These are phyloP conservation scores for Drosophila bunnanda DNA, from an alignment of 2,888 invertebrate genomes.

Conservation along the genomic window DNA sequence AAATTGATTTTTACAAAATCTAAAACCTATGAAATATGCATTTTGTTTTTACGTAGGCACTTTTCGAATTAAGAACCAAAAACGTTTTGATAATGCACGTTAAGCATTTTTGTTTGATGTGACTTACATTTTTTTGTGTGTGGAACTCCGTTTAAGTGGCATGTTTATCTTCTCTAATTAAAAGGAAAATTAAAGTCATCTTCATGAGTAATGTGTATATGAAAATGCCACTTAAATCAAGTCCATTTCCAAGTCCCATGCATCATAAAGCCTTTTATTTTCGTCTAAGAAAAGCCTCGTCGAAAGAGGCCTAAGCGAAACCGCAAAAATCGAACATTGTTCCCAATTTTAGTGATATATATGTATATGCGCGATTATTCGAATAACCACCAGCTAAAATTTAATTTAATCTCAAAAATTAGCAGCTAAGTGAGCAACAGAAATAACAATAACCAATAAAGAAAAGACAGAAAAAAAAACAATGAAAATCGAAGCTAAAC, in stretches of 20 bases:
- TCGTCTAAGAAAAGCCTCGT: conserved; percentile 15
- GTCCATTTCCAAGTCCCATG: conserved; percentile 15
- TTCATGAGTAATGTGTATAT: neutral
- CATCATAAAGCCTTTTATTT: conserved; percentile 17
- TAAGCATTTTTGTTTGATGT: conserved; percentile 39
- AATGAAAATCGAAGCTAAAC: conserved; percentile 28
- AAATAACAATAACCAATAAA: conserved; percentile 16
- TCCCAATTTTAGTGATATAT: conserved; percentile 83
- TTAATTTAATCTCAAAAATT: conserved; percentile 42
- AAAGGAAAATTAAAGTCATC: neutral
- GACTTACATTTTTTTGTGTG: conserved; percentile 15
- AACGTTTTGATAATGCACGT: conserved; percentile 32
- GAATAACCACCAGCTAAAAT: conserved; percentile 24
- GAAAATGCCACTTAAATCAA: conserved; percentile 29
- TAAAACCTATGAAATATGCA: conserved; percentile 25
- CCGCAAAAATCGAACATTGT: conserved; percentile 75
- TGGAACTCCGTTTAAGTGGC: conserved; percentile 36
- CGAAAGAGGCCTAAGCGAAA: conserved; percentile 38
- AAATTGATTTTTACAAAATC: conserved; percentile 18
- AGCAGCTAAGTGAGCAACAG: conserved; percentile 49
- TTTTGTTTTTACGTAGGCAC: conserved; percentile 46
- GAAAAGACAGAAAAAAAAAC: conserved; percentile 24
- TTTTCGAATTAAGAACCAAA: conserved; percentile 28
- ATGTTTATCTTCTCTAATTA: conserved; percentile 9
- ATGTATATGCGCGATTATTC: conserved; percentile 45